Conservation (phyloP, 2,797 vertebrate species). For the Morelia viridis region DNA sequence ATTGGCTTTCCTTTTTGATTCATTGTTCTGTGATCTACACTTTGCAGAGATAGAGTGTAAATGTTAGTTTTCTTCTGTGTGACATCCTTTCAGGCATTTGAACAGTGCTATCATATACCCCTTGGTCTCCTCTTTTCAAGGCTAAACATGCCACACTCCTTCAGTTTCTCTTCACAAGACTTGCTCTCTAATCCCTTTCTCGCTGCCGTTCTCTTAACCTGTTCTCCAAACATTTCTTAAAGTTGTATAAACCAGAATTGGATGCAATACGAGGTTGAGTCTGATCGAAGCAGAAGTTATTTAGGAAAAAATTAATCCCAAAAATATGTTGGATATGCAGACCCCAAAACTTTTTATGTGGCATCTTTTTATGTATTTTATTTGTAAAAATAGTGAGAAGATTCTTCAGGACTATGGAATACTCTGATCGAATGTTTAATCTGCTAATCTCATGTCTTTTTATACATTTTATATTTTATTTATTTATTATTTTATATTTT, state of each 20-base stretch:
- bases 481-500: too few species aligned
- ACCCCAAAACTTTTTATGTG: background rate
- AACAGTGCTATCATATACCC: background rate
- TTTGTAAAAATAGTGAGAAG: background rate
- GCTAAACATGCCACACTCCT: background rate
- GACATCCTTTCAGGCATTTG: background rate
- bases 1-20: background rate
- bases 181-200: background rate
- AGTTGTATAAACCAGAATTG: background rate
- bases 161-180: background rate
- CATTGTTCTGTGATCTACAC: background rate
- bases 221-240: background rate
- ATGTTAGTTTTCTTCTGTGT: background rate
- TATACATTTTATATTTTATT: background rate
- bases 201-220: background rate
- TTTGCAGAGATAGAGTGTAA: background rate
- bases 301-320: background rate
- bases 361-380: background rate
- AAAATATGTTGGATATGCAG: background rate
- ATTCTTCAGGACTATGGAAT: background rate
- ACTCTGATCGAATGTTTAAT: background rate
- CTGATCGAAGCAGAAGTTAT: background rate
- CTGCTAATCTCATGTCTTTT: background rate
- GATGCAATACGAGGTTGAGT: background rate
- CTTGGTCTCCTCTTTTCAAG: background rate